Base-by-base conservation (phyloP, 2,797 vertebrate genomes). In the Anisognathus igniventris region DNA sequence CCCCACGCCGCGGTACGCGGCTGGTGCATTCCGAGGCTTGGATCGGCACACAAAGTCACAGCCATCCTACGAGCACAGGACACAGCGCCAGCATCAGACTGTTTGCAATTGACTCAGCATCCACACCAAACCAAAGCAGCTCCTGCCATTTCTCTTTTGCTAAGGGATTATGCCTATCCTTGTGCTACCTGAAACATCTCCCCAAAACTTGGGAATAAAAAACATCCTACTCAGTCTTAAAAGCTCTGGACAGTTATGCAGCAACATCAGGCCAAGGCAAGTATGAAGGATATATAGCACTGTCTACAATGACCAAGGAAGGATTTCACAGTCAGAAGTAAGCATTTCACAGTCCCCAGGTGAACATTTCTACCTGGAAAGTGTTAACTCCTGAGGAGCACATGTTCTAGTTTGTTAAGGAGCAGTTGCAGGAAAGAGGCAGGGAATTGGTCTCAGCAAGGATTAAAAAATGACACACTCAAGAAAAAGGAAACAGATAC, bases 11-110 rank as follows among this genome's bases (percentile, higher is more conserved):
- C 99, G 98, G 95, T 99, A 99, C 0, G 98, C 97, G 3, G 98
- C 98, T 12, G 98, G 98, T 0, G 97, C 97, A 3, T 97, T 98
- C 27, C 98, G 98, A 77, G 98, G 98, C 91, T 97, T 98, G 7
- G 99, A 99, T 14, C 99, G 98, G 93, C 99, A 99, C 50, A 99
- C 98, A 82, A 99, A 99, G 97, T 99, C 99, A 93, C 99, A 99
- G 35, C 99, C 99, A 31, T 99, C 99, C 99, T 99, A 96, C 17
- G 54, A 75, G 65, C 70, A 93, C 31, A 97, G 76, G n/a, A 93
- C 22, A 92, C 57, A 20, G 60, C 60, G 85, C 12, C 2, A 2
- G 30, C 58, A 45, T 93, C 62, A 95, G 82, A 60, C 9, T 4
- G 11, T 1, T 2, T 14, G n/a, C 47, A 79, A 22, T 2, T 44